These are phyloP conservation scores for Heliconius charithonia DNA, from an alignment of 2,888 invertebrate species.

Conservation along the genomic window DNA sequence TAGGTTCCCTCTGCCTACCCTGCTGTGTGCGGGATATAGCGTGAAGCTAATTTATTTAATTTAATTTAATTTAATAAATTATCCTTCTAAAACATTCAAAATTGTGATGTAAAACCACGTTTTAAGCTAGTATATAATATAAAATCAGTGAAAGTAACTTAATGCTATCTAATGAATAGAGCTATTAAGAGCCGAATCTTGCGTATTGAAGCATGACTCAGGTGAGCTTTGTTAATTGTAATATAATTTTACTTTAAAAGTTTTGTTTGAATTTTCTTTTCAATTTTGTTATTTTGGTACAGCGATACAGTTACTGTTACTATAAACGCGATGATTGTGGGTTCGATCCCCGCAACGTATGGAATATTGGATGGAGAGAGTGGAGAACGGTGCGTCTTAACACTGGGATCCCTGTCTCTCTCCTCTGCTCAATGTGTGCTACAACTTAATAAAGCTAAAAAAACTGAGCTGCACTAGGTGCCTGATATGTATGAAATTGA, in stretches of 20 bases:
- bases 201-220: constrained; percentile 29
- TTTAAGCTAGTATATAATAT: neutral
- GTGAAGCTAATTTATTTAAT: no score
- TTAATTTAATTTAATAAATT: no score
- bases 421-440: neutral
- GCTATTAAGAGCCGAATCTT: constrained; percentile 36
- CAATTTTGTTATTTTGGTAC: no score
- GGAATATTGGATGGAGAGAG: no score
- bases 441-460: no score
- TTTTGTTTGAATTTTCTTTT: neutral
- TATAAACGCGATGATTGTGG: neutral
- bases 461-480: no score
- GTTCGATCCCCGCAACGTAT: no score
- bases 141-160: constrained; percentile 37
- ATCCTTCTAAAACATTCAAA: neutral
- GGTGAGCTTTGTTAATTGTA: constrained; percentile 28
- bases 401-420: neutral
- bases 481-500: no score
- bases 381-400: neutral
- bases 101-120: neutral
- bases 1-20: no score
- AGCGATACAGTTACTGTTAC: no score
- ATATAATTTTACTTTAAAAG: neutral
- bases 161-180: constrained; percentile 44
- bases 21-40: no score